phyloP scores from a whole-genome alignment of 2,797 vertebrate species.

The Telmatherina bonti region DNA sequence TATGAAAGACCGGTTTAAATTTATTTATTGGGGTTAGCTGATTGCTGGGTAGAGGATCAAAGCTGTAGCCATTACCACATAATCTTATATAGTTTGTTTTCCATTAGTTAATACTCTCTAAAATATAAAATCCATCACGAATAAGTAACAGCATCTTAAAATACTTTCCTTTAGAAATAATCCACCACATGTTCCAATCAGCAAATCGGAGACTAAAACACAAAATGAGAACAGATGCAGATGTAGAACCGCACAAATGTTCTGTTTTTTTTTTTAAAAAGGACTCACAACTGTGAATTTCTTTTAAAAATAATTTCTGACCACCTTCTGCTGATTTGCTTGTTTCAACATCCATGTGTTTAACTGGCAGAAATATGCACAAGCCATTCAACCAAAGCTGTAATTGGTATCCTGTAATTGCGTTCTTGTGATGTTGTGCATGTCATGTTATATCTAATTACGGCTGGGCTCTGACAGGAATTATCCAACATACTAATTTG shows the following conservation, averaged over 20 bases:
- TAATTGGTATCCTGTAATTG: slow-evolving; percentile 21
- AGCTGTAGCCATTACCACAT: background rate
- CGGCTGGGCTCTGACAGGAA: slow-evolving; percentile 4
- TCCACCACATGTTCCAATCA: background rate
- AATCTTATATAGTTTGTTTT: background rate
- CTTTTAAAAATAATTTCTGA: background rate
- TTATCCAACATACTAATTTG: slow-evolving; percentile 36
- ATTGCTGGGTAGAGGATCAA: background rate
- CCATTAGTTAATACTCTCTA: background rate
- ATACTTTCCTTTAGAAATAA: background rate
- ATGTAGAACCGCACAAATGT: background rate
- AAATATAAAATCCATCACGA: background rate
- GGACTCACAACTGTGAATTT: background rate
- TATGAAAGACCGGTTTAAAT: background rate
- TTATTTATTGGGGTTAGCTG: background rate
- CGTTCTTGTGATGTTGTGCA: background rate
- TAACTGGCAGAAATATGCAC: background rate
- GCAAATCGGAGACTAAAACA: background rate
- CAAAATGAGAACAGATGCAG: background rate
- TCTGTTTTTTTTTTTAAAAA: background rate
- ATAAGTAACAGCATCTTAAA: background rate
- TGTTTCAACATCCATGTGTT: background rate
- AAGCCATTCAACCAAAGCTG: slow-evolving; percentile 5
- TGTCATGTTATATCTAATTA: slow-evolving; percentile 27
- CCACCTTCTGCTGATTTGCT: background rate